A percentile compares a stretch with the other conserved stretches of the same genome.
These are phyloP conservation scores for Rhopalosiphum nymphaeae DNA, from an alignment of 2,888 invertebrate genomes.

Conservation along the genomic window DNA sequence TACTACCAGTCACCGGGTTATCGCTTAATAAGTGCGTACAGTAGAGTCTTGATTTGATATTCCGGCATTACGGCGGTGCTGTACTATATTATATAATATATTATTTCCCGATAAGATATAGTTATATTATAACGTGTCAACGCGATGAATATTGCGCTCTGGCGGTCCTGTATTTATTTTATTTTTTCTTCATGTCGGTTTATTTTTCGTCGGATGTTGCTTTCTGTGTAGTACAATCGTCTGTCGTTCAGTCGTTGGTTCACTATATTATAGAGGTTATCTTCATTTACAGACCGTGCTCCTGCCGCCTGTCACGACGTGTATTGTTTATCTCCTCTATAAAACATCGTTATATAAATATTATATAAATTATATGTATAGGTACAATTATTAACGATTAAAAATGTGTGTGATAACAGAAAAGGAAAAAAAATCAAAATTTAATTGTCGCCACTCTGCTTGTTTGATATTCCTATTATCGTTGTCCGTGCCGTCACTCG, in stretches of 20 bases:
- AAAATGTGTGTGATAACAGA: not conserved
- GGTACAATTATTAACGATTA: not conserved
- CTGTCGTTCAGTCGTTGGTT: not conserved
- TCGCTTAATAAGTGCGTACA: not conserved
- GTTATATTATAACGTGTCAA: not conserved
- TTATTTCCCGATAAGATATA: not conserved
- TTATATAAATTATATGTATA: not conserved
- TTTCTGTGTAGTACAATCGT: not conserved
- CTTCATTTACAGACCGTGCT: not conserved
- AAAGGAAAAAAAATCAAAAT: not conserved
- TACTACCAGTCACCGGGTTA: not conserved
- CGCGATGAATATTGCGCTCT: not conserved
- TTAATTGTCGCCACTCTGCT: not conserved
- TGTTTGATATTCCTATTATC: not conserved
- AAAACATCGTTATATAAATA: not conserved
- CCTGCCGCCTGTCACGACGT: not conserved
- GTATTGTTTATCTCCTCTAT: not conserved
- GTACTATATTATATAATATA: not conserved
- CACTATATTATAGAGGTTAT: slow-evolving; percentile 11
- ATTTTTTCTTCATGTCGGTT: not conserved
- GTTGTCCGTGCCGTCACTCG: not conserved
- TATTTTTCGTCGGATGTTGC: not conserved
- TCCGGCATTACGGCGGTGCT: no score
- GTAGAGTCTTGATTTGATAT: no score
- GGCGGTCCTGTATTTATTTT: not conserved